phyloP scores from a whole-genome alignment of 2,888 invertebrate species.

The Cataglyphis cursor region DNA sequence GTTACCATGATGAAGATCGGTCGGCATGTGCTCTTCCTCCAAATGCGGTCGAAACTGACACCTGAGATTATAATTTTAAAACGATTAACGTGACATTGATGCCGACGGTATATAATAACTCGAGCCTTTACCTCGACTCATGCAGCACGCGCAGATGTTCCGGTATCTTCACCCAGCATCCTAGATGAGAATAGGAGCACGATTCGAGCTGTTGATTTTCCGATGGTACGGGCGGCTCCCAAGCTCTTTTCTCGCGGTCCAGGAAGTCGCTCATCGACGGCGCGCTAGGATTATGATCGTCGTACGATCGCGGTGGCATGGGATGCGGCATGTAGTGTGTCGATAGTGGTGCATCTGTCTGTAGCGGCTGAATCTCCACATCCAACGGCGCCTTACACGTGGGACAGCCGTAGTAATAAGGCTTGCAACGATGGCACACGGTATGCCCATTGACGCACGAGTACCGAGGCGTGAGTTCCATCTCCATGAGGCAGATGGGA shows the following conservation, averaged over 20 bases:
- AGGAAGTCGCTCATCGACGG: constrained; percentile 75
- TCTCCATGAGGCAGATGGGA: constrained; percentile 81
- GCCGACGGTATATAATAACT: background rate
- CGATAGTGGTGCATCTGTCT: constrained; percentile 61
- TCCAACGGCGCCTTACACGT: constrained; percentile 76
- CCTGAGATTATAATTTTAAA: constrained; percentile 65
- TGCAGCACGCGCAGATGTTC: constrained; percentile 71
- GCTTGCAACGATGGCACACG: constrained; percentile 83
- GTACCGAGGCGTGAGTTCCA: constrained; percentile 78
- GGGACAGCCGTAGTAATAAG: constrained; percentile 82
- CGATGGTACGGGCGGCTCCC: constrained; percentile 63
- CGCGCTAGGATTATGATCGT: constrained; percentile 72
- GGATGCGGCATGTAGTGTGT: constrained; percentile 76
- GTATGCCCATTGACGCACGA: constrained; percentile 79
- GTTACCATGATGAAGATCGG: constrained; percentile 72
- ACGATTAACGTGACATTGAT: background rate
- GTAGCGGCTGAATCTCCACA: constrained; percentile 63
- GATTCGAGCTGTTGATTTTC: constrained; percentile 73
- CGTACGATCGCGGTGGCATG: constrained; percentile 16
- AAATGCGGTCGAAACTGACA: constrained; percentile 82
- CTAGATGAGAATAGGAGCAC: constrained; percentile 77
- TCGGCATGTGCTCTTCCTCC: constrained; percentile 78
- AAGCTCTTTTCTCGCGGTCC: constrained; percentile 70
- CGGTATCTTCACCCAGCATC: constrained; percentile 80
- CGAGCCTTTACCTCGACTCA: constrained; percentile 75